Conservation (phyloP, 2,888 invertebrate genomes). For the Seladonia tumulorum region DNA sequence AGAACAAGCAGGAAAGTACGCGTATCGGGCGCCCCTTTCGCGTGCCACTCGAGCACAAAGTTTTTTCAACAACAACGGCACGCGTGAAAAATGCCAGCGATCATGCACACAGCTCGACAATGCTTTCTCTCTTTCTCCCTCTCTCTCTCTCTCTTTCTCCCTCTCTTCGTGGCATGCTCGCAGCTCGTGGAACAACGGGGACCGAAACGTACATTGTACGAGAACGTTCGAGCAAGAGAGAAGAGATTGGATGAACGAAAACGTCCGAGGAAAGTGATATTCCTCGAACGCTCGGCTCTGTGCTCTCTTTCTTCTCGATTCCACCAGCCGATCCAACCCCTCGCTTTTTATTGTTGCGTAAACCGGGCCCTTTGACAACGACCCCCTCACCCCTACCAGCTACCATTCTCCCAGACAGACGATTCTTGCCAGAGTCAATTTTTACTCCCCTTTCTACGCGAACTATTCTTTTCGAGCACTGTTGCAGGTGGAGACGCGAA, state of each 20-base stretch:
- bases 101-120: conserved; percentile 25
- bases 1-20: conserved; percentile 11
- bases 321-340: not conserved
- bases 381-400: not conserved
- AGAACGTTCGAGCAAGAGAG: conserved; percentile 9
- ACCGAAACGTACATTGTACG: conserved; percentile 8
- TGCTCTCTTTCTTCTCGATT: conserved; percentile 11
- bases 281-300: conserved; percentile 29
- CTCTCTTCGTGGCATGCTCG: not conserved
- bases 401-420: conserved; percentile 11
- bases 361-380: conserved; percentile 62
- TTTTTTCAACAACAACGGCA: conserved; percentile 53
- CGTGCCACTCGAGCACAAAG: conserved; percentile 42
- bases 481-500: not conserved
- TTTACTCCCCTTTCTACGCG: not conserved
- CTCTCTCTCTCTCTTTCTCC: not conserved
- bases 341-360: conserved; percentile 45
- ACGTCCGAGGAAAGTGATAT: conserved; percentile 41
- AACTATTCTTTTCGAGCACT: not conserved
- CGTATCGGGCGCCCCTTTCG: conserved; percentile 15
- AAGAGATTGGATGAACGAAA: conserved; percentile 39
- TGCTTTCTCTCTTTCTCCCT: not conserved
- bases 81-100: conserved; percentile 60
- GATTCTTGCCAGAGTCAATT: conserved; percentile 2
- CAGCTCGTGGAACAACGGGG: conserved; percentile 5